Percentiles rank a stretch among this genome's conserved stretches.
Conservation (phyloP, 2,797 vertebrate genomes). For the Myotis daubentonii region DNA sequence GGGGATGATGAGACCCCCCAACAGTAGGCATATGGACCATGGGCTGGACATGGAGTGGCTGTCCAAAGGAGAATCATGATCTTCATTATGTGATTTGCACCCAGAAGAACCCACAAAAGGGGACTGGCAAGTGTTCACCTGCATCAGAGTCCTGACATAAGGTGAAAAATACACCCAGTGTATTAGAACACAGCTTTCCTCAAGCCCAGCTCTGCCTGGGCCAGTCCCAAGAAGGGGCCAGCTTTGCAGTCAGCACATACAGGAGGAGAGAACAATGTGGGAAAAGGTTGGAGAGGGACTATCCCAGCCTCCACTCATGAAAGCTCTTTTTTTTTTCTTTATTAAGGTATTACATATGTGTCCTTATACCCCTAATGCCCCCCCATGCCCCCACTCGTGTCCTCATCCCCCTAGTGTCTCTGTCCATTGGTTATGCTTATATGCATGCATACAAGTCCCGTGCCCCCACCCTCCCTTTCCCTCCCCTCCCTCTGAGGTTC, state of each 20-base stretch:
- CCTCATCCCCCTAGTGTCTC: no score
- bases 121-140: neutral
- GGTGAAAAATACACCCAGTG: neutral
- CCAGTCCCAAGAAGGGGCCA: neutral
- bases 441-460: no score
- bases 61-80: neutral
- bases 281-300: neutral
- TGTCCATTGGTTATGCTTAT: no score
- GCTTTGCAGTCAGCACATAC: neutral
- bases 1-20: neutral
- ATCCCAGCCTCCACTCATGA: rapidly evolving
- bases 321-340: neutral
- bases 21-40: neutral
- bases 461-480: no score
- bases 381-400: no score
- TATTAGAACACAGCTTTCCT: neutral
- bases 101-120: neutral
- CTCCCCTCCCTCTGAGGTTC: no score
- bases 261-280: neutral
- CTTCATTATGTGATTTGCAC: neutral
- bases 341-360: no score
- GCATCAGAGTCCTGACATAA: neutral
- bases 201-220: neutral
- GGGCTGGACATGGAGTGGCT: neutral
- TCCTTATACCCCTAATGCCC: no score